Evolutionary conservation across 2,797 vertebrate genomes (phyloP).

Genomic region (Gadopsis bispinosus): DNA sequence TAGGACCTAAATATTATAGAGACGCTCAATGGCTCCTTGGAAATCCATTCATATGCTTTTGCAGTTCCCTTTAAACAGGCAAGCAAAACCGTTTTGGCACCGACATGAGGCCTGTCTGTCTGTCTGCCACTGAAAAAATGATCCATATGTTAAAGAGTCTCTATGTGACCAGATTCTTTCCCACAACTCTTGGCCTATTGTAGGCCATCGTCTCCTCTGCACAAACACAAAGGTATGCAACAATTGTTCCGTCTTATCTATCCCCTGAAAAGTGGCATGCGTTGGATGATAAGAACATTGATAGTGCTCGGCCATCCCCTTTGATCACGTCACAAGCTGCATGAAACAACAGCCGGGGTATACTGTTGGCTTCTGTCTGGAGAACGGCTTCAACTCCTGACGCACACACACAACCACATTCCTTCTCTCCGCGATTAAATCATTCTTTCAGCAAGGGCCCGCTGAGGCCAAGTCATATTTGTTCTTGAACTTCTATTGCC

Average conservation of each 20-base stretch:
- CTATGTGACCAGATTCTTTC: neutral
- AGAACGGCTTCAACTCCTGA: neutral
- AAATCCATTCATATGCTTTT: neutral
- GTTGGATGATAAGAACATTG: slow-evolving; percentile 60
- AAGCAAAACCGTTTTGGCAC: neutral
- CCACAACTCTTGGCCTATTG: neutral
- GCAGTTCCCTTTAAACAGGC: neutral
- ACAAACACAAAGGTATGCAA: slow-evolving; percentile 56
- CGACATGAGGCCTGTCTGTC: neutral
- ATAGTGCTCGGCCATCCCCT: slow-evolving; percentile 40
- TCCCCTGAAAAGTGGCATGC: slow-evolving; percentile 37
- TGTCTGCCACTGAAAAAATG: neutral
- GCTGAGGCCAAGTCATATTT: slow-evolving; percentile 43
- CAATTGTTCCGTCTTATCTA: slow-evolving; percentile 62
- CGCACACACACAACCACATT: slow-evolving; percentile 27
- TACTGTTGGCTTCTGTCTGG: slow-evolving; percentile 8
- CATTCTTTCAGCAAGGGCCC: slow-evolving; percentile 10
- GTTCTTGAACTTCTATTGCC: slow-evolving; percentile 36
- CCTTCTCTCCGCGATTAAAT: slow-evolving; percentile 24
- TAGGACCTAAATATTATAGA: neutral
- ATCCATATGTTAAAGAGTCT: neutral
- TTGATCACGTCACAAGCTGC: slow-evolving; percentile 59
- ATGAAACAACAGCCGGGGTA: slow-evolving; percentile 5
- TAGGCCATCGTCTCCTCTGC: slow-evolving; percentile 25
- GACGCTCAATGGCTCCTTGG: neutral